Base-by-base conservation (phyloP, 2,888 invertebrate species). In the Rhingia rostrata region DNA sequence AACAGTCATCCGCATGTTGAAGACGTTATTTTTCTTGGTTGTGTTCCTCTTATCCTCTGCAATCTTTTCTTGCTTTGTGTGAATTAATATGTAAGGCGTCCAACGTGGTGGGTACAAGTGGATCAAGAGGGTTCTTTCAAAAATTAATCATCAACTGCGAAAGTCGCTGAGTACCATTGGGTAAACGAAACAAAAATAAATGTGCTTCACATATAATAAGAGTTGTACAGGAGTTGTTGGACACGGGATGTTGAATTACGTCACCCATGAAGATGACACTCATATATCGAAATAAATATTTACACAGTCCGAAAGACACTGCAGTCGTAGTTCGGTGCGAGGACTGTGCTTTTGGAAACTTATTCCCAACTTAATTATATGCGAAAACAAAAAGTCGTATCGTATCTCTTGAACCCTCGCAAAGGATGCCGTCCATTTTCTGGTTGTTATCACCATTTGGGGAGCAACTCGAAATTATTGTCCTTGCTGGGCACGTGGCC, bases 311-410 rank as follows among this genome's bases (percentile, higher is more conserved):
- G n/a, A 3, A 33, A 37, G 37, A 7, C 33, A 45, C 30, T 77
- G 77, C 61, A 69, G 61, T 43, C 66, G 54, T 56, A 22, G 22
- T 22, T 7, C 51, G 14, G 6, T 37, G 43, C n/a, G 47, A 12
- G 32, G n/a, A 37, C 37, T 37, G 45, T 30, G 7, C 53, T 43
- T 60, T 37, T 35, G 37, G 49, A 12, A 53, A 54, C 67, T 67
- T 77, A 77, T 77, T 77, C 67, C 77, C 77, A 77, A 69, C 77
- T 54, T 61, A 77, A 77, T 77, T 77, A 77, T 61, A 30, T 45
- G 61, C 77, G 77, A 77, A 60, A 58, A 60, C 67, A 67, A 60
- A 14, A 30, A 58, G 41, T n/a, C 14, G 45, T n/a, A 6, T 41
- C n/a, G 32, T 5, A 33, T 4, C 12, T 39, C 7, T 9, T 9